A percentile compares a stretch with the other conserved stretches of the same genome.
Evolutionary conservation across 2,113 vertebrate genomes (phyloP).

Genomic region (Tetrax tetrax): DNA sequence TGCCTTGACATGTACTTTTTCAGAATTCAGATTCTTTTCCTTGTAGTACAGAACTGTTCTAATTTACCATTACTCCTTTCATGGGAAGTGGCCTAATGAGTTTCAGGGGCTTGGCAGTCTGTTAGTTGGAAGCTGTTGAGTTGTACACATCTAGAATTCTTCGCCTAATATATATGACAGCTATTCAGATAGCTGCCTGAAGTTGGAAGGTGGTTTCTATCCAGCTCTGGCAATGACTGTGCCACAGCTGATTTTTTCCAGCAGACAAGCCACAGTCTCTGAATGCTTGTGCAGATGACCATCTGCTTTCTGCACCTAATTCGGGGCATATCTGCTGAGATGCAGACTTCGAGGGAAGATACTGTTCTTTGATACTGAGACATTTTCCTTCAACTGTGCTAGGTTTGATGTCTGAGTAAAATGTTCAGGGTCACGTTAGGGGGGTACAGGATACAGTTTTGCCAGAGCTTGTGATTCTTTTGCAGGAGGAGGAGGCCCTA

Average conservation of each 20-base stretch:
- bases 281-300: neutral
- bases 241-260: neutral
- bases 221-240: neutral
- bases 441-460: neutral
- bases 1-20: neutral
- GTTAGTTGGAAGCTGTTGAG: neutral
- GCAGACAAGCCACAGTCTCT: neutral
- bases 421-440: neutral
- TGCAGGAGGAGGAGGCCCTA: conserved; percentile 93
- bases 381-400: neutral
- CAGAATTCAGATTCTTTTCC: neutral
- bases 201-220: neutral
- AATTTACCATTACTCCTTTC: neutral
- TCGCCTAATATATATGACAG: neutral
- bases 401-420: neutral
- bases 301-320: neutral
- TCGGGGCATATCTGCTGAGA: neutral
- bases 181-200: neutral
- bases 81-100: neutral
- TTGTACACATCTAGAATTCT: neutral
- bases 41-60: neutral
- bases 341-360: neutral
- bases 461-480: neutral
- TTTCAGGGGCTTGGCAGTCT: neutral
- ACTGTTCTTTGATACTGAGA: neutral